A percentile compares a stretch with the other conserved stretches of the same genome.
phyloP scores from a whole-genome alignment of 2,113 vertebrate species.

The Elgaria multicarinata region DNA sequence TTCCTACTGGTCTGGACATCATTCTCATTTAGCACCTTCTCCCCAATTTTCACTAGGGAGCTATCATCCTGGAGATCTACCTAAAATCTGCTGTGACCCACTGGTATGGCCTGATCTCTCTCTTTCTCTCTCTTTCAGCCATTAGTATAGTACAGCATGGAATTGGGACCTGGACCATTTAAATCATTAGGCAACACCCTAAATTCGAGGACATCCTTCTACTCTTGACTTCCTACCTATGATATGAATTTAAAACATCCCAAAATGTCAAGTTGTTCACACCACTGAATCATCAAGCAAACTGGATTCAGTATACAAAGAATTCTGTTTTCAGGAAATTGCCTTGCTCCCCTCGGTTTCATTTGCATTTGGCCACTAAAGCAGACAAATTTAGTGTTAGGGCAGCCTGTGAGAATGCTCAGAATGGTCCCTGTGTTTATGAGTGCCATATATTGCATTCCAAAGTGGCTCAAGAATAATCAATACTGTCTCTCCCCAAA shows the following conservation, averaged over 20 bases:
- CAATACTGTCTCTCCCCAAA: slow-evolving; percentile 29
- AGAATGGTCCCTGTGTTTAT: background rate
- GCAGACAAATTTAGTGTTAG: background rate
- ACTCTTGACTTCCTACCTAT: background rate
- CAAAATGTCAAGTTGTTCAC: background rate
- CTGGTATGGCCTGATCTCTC: background rate
- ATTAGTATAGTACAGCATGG: no score
- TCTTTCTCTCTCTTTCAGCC: background rate
- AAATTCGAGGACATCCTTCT: background rate
- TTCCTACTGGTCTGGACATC: background rate
- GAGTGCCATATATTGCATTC: background rate
- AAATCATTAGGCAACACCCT: background rate
- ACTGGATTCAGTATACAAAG: rapidly evolving
- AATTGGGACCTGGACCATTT: background rate
- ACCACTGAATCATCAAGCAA: background rate
- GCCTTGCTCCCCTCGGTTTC: rapidly evolving
- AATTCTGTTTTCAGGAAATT: background rate
- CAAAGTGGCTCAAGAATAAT: slow-evolving; percentile 26
- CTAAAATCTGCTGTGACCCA: background rate
- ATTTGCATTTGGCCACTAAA: background rate
- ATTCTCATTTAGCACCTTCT: background rate
- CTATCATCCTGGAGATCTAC: background rate
- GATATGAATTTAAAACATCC: background rate
- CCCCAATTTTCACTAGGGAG: background rate
- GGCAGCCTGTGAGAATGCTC: background rate